These are phyloP conservation scores for Larimichthys polyactis DNA, from an alignment of 2,113 vertebrate species.

Conservation along the genomic window DNA sequence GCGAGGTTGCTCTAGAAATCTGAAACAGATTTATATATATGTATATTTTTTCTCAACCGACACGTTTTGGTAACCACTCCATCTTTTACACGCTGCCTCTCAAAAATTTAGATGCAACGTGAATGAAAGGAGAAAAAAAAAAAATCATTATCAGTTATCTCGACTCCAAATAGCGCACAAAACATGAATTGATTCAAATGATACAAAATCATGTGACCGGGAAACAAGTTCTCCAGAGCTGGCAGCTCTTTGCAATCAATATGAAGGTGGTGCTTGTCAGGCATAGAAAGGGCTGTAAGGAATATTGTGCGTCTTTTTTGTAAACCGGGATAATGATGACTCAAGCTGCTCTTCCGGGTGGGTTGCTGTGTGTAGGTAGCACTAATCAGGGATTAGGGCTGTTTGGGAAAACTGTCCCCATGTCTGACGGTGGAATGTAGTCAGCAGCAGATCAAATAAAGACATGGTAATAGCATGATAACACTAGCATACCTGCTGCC, in stretches of 20 bases:
- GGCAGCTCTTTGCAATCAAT: conserved; percentile 3
- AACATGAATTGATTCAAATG: conserved; percentile 20
- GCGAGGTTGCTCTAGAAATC: conserved; percentile 15
- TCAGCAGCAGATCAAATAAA: conserved; percentile 48
- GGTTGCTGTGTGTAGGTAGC: conserved; percentile 52
- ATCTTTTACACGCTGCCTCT: conserved; percentile 12
- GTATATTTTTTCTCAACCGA: neutral
- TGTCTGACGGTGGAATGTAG: conserved; percentile 36
- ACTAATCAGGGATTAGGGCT: conserved; percentile 73
- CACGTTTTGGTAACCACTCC: conserved; percentile 2
- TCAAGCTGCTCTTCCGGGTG: conserved; percentile 62
- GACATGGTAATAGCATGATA: conserved; percentile 56
- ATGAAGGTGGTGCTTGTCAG: conserved; percentile 27
- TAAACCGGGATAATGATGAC: conserved; percentile 64
- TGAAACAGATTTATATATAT: too few species aligned
- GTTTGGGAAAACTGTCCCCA: conserved; percentile 34
- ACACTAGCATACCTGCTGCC: conserved; percentile 33
- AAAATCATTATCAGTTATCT: neutral
- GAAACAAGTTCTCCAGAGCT: neutral
- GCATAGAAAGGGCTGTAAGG: conserved; percentile 9
- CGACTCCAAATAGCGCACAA: conserved; percentile 2
- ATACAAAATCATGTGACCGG: neutral
- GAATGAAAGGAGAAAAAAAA: neutral
- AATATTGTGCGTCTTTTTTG: conserved; percentile 49
- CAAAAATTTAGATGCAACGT: conserved; percentile 9